These are phyloP conservation scores for Oxygymnocypris stewartii DNA, from an alignment of 2,113 vertebrate genomes.

Conservation along the genomic window DNA sequence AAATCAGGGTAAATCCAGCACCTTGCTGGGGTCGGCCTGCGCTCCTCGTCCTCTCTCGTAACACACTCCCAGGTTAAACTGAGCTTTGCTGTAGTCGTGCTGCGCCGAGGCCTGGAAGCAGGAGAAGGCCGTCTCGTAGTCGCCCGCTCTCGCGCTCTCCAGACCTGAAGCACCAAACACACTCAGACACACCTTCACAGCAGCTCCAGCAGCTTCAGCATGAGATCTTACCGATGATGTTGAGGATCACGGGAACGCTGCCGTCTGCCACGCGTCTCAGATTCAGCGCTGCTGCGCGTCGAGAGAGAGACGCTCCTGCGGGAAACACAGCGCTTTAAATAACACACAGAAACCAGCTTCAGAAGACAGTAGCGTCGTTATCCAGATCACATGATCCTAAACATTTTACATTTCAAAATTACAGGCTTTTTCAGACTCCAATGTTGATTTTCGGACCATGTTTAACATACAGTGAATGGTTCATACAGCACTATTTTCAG, in stretches of 20 bases:
- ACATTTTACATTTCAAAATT: too few relatives aligned
- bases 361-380: too few relatives aligned
- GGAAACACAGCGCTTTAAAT: constrained; percentile 9
- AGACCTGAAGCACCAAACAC: constrained; percentile 74
- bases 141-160: constrained; percentile 74
- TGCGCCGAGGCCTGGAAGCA: constrained; percentile 88
- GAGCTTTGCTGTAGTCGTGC: constrained; percentile 88
- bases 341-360: too few relatives aligned
- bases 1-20: not conserved
- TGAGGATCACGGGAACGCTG: constrained; percentile 87
- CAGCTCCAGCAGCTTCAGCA: too few relatives aligned
- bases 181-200: not conserved
- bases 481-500: too few relatives aligned
- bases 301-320: constrained; percentile 67
- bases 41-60: constrained; percentile 88
- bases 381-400: too few relatives aligned
- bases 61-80: constrained; percentile 91
- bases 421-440: too few relatives aligned
- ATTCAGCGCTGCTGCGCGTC: constrained; percentile 78
- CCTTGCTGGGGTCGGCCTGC: constrained; percentile 78
- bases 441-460: too few relatives aligned
- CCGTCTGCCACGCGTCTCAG: constrained; percentile 77
- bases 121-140: constrained; percentile 74
- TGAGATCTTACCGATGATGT: constrained; percentile 85
- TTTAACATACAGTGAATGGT: too few relatives aligned